Conservation (phyloP, 1,140 invertebrate species). For the Zophobas morio region DNA sequence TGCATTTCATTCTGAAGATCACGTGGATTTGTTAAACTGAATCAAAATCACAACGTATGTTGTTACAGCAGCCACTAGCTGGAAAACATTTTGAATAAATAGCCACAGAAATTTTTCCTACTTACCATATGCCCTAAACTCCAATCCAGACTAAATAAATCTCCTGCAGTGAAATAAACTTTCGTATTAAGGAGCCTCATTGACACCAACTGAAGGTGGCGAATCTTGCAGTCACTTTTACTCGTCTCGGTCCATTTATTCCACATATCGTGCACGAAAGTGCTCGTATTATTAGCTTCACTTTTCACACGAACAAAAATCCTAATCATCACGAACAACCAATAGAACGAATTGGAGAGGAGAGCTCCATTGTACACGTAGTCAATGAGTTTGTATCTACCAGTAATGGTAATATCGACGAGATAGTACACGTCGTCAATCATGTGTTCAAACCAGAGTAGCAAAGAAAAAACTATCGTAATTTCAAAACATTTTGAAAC, state of each 20-base stretch:
- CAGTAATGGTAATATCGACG: slow-evolving; percentile 1
- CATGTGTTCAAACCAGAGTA: slow-evolving; percentile 10
- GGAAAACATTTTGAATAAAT: neutral
- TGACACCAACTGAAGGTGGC: neutral
- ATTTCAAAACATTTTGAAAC: slow-evolving; percentile 10
- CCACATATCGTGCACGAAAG: no score
- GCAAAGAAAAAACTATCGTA: neutral
- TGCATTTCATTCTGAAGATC: no score
- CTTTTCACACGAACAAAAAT: neutral
- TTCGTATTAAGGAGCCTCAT: neutral
- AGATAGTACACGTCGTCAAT: slow-evolving; percentile 11
- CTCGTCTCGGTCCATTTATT: no score
- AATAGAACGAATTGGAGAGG: neutral
- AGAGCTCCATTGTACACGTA: neutral
- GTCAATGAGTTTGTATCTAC: neutral
- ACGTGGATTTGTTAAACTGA: slow-evolving; percentile 19
- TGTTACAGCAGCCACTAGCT: slow-evolving; percentile 43
- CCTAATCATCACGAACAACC: neutral
- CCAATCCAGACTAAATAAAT: neutral
- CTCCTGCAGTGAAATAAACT: neutral
- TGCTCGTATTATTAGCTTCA: neutral
- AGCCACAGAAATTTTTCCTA: no score
- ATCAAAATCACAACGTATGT: slow-evolving; percentile 50
- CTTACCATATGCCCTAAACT: neutral
- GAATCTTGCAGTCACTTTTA: neutral